phyloP scores from a whole-genome alignment of 1,140 invertebrate species.

The Capitella teleta region DNA sequence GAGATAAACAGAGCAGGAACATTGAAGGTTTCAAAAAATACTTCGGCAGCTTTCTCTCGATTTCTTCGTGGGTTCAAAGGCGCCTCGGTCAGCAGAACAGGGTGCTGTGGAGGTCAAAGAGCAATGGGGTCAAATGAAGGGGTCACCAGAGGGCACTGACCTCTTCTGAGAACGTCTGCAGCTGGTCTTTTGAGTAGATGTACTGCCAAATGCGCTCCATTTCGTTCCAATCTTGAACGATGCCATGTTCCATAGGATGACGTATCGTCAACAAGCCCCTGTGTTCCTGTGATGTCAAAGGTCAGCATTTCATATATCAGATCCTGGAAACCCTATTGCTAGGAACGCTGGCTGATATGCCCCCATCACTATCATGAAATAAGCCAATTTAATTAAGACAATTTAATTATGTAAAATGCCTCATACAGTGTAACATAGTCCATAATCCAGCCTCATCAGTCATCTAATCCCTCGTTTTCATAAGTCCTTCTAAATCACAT shows the following conservation, averaged over 20 bases:
- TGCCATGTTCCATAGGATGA: constrained; percentile 99
- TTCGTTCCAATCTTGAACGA: constrained; percentile 99
- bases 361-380: too few relatives aligned
- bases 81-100: constrained; percentile 93
- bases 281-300: constrained; percentile 58
- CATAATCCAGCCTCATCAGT: too few relatives aligned
- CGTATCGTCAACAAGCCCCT: constrained; percentile 85
- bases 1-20: constrained; percentile 97
- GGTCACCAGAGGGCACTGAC: constrained; percentile 21
- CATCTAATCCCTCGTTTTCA: too few relatives aligned
- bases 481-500: too few relatives aligned
- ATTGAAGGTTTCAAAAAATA: constrained; percentile 99
- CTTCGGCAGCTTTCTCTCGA: constrained; percentile 93
- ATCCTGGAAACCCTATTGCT: too few relatives aligned
- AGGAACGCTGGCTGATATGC: too few relatives aligned
- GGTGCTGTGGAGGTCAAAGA: constrained; percentile 54
- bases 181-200: constrained; percentile 82
- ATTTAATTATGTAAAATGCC: too few relatives aligned
- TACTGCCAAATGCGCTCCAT: constrained; percentile 99
- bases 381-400: too few relatives aligned
- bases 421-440: too few relatives aligned
- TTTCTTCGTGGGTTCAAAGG: constrained; percentile 93
- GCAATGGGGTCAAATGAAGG: background rate
- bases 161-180: constrained; percentile 95
- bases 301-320: too few relatives aligned